These are phyloP conservation scores for Spea multiplicata DNA, from an alignment of 2,113 vertebrate species.

Conservation along the genomic window DNA sequence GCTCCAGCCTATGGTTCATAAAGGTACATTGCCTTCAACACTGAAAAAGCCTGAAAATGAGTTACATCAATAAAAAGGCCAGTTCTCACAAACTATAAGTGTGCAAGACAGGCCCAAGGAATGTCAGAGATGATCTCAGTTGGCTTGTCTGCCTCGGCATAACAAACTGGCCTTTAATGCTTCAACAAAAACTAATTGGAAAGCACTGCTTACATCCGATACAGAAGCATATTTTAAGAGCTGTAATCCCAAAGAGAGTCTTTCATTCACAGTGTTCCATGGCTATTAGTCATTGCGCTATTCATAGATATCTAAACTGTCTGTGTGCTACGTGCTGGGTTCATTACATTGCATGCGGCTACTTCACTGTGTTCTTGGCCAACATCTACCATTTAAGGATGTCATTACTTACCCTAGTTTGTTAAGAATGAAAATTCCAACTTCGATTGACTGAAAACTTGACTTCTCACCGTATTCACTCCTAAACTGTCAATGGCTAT, in stretches of 20 bases:
- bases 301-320: neutral
- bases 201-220: neutral
- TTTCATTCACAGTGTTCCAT: constrained; percentile 1
- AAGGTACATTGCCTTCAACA: too few relatives aligned
- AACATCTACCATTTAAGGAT: too few relatives aligned
- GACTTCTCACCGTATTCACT: too few relatives aligned
- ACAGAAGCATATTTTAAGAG: neutral
- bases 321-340: neutral
- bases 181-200: constrained; percentile 12
- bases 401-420: too few relatives aligned
- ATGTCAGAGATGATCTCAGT: constrained; percentile 1
- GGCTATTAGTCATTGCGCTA: constrained; percentile 8
- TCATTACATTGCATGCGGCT: neutral
- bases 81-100: neutral
- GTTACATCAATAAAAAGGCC: too few relatives aligned
- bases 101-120: neutral
- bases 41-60: too few relatives aligned
- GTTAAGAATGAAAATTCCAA: too few relatives aligned
- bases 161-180: constrained; percentile 6
- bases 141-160: neutral
- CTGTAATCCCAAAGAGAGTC: neutral
- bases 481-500: too few relatives aligned
- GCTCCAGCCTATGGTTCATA: too few relatives aligned
- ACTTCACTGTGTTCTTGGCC: neutral
- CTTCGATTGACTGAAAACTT: too few relatives aligned